Conservation (phyloP, 37 sponge, comb jelly and placozoan genomes). For the Oscarella lobularis region DNA sequence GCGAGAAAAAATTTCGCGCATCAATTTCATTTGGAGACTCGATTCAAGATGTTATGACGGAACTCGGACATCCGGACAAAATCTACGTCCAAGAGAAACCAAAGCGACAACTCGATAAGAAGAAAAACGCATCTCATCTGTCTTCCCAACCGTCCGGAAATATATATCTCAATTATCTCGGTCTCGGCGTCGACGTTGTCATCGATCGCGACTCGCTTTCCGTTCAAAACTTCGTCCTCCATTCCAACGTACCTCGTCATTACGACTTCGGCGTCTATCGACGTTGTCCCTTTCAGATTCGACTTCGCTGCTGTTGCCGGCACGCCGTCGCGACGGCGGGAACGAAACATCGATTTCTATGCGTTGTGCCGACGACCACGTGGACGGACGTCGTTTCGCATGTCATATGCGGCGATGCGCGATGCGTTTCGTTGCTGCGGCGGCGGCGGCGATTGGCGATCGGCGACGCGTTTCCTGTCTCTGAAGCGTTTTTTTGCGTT, state of each 20-base stretch:
- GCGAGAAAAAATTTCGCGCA: too few species aligned
- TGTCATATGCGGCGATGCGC: background rate
- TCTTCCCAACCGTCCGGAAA: background rate
- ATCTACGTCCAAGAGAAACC: background rate
- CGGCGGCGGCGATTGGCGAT: background rate
- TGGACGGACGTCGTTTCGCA: background rate
- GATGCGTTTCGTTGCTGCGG: background rate
- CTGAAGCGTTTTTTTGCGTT: background rate
- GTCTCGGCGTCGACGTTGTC: background rate
- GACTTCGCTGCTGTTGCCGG: background rate
- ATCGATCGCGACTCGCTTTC: background rate
- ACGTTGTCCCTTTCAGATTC: background rate
- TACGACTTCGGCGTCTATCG: background rate
- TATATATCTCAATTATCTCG: background rate
- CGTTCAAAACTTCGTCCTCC: background rate
- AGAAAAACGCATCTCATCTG: background rate
- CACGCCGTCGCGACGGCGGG: background rate
- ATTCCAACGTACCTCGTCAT: background rate
- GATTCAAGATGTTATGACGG: background rate
- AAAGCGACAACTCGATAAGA: background rate
- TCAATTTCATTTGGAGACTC: background rate
- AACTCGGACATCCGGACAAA: background rate
- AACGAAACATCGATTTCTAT: background rate
- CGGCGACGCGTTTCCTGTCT: background rate
- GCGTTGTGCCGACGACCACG: background rate